Evolutionary conservation across 2,113 vertebrate genomes (phyloP).

Genomic region (Myotis lucifugus): DNA sequence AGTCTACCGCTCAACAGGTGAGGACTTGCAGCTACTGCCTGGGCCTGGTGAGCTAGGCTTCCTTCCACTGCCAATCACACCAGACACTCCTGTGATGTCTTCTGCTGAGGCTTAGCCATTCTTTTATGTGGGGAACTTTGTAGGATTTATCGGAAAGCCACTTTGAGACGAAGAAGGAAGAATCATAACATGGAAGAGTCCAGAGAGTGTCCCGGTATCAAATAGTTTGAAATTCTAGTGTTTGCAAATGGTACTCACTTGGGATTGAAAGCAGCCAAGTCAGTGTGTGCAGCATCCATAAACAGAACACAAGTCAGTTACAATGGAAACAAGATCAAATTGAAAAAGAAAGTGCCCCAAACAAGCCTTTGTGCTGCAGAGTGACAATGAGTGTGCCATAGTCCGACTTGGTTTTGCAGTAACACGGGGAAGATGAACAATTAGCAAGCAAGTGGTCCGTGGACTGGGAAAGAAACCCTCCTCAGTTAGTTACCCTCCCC

Average conservation of each 20-base stretch:
- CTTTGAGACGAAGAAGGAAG: constrained; percentile 56
- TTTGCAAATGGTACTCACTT: constrained; percentile 91
- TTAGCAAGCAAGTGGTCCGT: not conserved
- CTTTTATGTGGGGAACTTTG: not conserved
- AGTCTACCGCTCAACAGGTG: not conserved
- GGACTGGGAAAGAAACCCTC: not conserved
- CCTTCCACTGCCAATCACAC: not conserved
- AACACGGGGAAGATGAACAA: not conserved
- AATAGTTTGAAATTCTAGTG: constrained; percentile 76
- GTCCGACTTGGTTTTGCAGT: not conserved
- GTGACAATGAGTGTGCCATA: not conserved
- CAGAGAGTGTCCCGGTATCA: constrained; percentile 70
- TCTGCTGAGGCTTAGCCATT: not conserved
- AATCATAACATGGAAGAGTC: constrained; percentile 50
- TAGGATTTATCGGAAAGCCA: constrained; percentile 40
- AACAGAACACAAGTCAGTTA: constrained; percentile 96
- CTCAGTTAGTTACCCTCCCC: not conserved
- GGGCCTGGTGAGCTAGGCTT: not conserved
- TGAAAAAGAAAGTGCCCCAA: constrained; percentile 21
- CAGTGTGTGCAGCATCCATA: constrained; percentile 91
- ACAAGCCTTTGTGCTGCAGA: not conserved
- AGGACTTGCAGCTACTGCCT: not conserved
- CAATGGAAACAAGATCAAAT: constrained; percentile 86
- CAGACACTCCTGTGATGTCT: not conserved
- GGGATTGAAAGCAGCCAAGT: constrained; percentile 89